Evolutionary conservation across 2,888 invertebrate genomes (phyloP).

Genomic region (Drosophila antonietae): DNA sequence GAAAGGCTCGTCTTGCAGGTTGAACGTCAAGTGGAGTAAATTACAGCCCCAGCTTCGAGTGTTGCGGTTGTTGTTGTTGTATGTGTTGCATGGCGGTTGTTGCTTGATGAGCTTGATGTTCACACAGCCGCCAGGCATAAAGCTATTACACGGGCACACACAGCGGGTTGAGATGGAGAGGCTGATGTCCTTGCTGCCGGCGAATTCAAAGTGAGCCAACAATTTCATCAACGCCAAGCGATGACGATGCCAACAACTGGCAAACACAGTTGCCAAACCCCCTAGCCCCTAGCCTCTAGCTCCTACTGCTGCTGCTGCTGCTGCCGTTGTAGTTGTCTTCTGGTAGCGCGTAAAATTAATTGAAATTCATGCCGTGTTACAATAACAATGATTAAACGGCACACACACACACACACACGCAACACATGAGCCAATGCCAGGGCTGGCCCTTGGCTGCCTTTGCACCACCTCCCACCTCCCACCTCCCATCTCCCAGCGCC

Average conservation of each 20-base stretch:
- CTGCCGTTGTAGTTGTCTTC: constrained; percentile 33
- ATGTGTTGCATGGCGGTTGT: constrained; percentile 50
- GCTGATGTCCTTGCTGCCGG: constrained; percentile 79
- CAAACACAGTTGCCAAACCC: constrained; percentile 21
- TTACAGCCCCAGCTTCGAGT: constrained; percentile 52
- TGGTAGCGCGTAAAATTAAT: constrained; percentile 78
- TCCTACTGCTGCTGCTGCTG: not conserved
- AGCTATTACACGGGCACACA: constrained; percentile 74
- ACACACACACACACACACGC: constrained; percentile 67
- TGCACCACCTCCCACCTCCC: not conserved
- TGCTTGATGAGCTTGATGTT: constrained; percentile 80
- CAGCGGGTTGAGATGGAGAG: constrained; percentile 3
- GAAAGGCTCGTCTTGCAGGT: constrained; percentile 42
- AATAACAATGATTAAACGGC: constrained; percentile 79
- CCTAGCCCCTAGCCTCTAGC: constrained; percentile 2
- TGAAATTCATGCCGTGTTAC: constrained; percentile 78
- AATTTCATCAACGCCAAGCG: constrained; percentile 76
- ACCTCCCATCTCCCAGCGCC: not conserved
- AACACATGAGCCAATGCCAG: constrained; percentile 48
- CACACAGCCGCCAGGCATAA: constrained; percentile 83
- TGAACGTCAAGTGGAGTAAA: constrained; percentile 64
- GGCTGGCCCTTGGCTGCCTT: constrained; percentile 54
- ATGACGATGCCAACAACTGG: constrained; percentile 44
- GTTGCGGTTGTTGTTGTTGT: constrained; percentile 37
- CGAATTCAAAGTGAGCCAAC: constrained; percentile 79